phyloP scores from a whole-genome alignment of 2,113 vertebrate genomes.

The Buteo buteo region DNA sequence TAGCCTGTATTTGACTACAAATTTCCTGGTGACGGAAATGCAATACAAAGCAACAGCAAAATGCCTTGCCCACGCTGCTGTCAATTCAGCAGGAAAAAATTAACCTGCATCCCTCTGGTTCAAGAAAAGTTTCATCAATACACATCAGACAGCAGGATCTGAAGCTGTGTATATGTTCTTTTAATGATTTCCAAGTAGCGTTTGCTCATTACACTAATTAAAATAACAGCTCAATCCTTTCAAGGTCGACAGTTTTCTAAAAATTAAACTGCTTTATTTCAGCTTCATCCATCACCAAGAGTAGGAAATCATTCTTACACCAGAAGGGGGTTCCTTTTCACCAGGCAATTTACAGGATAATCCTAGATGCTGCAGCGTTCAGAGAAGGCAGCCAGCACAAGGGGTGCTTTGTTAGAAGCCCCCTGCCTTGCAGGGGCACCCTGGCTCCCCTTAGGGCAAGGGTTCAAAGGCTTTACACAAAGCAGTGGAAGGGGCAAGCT shows the following conservation, averaged over 20 bases:
- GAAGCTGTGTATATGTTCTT: background rate
- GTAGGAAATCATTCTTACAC: background rate
- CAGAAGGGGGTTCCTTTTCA: conserved; percentile 5
- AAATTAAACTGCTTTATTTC: conserved; percentile 22
- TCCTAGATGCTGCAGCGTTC: background rate
- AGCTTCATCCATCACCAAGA: background rate
- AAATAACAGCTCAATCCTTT: conserved; percentile 14
- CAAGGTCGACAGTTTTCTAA: background rate
- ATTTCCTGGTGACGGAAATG: conserved; percentile 5
- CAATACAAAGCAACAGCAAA: background rate
- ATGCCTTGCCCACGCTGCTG: background rate
- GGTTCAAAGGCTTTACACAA: conserved; percentile 33
- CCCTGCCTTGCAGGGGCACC: background rate
- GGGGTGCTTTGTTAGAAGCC: conserved; percentile 19
- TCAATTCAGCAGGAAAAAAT: conserved; percentile 12
- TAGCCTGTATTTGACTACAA: background rate
- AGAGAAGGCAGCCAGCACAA: conserved; percentile 1
- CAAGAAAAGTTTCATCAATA: conserved; percentile 6
- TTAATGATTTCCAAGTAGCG: background rate
- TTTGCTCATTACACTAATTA: conserved; percentile 20
- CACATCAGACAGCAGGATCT: background rate
- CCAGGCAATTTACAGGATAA: background rate
- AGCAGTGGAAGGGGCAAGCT: background rate
- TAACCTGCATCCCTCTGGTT: background rate
- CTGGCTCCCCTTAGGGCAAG: conserved; percentile 18